Percentiles rank a stretch among this genome's conserved stretches.
phyloP scores from a whole-genome alignment of 1,140 invertebrate genomes.

The Bombus sibiricus region DNA sequence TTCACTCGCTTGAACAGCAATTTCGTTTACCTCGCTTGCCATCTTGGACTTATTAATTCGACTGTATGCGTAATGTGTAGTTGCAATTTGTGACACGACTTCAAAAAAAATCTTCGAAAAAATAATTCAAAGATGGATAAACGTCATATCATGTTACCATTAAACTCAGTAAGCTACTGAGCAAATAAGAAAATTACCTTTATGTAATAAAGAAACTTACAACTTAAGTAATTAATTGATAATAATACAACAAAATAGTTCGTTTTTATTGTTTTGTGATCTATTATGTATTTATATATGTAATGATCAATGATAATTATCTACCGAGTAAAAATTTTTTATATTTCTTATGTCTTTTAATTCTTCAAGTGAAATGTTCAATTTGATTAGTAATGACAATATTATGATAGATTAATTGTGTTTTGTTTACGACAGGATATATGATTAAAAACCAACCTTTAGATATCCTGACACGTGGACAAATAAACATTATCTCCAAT shows the following conservation, averaged over 20 bases:
- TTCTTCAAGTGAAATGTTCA: neutral
- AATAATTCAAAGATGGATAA: constrained; percentile 8
- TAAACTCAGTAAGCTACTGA: too few relatives aligned
- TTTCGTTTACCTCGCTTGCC: constrained; percentile 82
- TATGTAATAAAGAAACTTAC: too few relatives aligned
- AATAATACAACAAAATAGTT: neutral
- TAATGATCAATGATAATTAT: neutral
- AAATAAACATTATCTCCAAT: neutral
- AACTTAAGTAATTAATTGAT: neutral
- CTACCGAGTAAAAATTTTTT: neutral
- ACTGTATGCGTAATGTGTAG: neutral
- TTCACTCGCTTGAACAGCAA: constrained; percentile 82
- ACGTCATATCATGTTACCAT: neutral
- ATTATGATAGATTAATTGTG: neutral
- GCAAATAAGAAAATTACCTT: neutral
- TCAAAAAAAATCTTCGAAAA: constrained; percentile 24
- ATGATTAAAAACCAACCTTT: neutral
- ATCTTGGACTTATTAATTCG: constrained; percentile 77
- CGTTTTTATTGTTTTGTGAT: neutral
- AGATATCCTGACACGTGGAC: neutral
- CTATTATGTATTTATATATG: neutral
- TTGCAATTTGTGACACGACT: constrained; percentile 22
- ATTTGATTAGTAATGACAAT: too few relatives aligned
- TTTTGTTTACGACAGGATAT: neutral
- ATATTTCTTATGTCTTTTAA: neutral